These are phyloP conservation scores for Periparus ater DNA, from an alignment of 2,797 vertebrate species.

Conservation along the genomic window DNA sequence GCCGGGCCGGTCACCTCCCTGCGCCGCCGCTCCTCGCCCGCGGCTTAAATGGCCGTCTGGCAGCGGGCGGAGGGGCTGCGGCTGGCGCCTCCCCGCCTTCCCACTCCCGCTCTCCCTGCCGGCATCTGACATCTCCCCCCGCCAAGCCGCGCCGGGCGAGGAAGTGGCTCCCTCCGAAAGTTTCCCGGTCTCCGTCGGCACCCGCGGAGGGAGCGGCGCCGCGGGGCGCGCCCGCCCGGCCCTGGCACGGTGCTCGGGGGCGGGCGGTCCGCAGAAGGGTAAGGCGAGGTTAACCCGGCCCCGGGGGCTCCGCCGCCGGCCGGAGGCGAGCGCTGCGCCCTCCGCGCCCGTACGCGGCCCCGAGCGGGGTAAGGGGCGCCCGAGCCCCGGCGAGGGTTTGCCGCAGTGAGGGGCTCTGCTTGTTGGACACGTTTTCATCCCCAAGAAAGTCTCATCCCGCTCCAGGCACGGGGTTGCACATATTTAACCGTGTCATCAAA, in stretches of 20 bases:
- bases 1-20: neutral
- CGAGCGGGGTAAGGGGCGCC: neutral
- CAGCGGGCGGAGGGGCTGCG: neutral
- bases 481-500: neutral
- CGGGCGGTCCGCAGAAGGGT: accelerated
- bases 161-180: neutral
- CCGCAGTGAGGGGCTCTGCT: neutral
- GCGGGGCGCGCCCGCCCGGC: neutral
- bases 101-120: neutral
- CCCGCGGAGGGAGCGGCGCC: neutral
- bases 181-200: neutral
- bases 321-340: neutral
- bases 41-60: conserved; percentile 1
- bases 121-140: neutral
- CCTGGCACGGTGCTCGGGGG: neutral
- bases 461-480: neutral
- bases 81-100: neutral
- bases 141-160: neutral
- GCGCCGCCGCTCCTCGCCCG: neutral
- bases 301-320: neutral
- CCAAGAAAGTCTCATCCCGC: accelerated
- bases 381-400: neutral
- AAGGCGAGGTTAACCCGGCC: neutral
- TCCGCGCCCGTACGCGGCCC: neutral
- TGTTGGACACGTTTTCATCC: neutral